Base-by-base conservation (phyloP, 30 jellyfish, hydroid and myxozoan genomes). In the Aurelia aurita complex sp. Pacific region DNA sequence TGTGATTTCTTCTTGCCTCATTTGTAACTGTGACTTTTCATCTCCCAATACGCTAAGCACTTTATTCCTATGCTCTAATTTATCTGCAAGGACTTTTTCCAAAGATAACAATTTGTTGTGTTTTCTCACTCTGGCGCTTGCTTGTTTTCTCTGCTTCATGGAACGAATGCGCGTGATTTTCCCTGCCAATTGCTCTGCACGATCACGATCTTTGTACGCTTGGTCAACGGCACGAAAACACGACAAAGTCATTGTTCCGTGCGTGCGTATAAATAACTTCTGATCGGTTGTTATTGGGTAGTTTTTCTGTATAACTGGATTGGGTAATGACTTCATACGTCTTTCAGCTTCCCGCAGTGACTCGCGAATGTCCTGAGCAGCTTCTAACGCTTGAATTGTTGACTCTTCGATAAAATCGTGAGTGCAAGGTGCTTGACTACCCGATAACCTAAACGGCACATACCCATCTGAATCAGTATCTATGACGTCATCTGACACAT, bases 171-270 rank as follows among this genome's bases (percentile, higher is more conserved):
- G 90, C 15, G 65, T 51, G 40, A 74, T 10, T 66, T 68, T 87
- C 35, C 73, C 80, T 2, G 55, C 8, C 78, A 60, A n/a, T 34
- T 34, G 51, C 50, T 85, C 89, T 6, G 93, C 88, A 4, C 90
- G 86, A 52, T 85, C 89, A 2, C 97, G 92, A 62, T 92, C 98
- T 23, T 65, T 82, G 51, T 92, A 92, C 6, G 98, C 98, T 64
- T 87, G 88, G 33, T 92, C 97, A 12, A 92, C 92, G 16, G 98
- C 97, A 8, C 86, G 82, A 59, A 92, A 87, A 71, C 90, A 87
- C 32, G 98, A 80, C 65, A 92, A 60, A 5, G 82, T 77, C 92
- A 87, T 92, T 36, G 94, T 71, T 29, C 94, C 97, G 43, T 84
- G 96, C 60, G 97, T 91, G 61, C 93, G 89, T 33, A 91, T 77